Evolutionary conservation across 2,797 vertebrate genomes (phyloP).

Genomic region (Toxotes lorentzi): DNA sequence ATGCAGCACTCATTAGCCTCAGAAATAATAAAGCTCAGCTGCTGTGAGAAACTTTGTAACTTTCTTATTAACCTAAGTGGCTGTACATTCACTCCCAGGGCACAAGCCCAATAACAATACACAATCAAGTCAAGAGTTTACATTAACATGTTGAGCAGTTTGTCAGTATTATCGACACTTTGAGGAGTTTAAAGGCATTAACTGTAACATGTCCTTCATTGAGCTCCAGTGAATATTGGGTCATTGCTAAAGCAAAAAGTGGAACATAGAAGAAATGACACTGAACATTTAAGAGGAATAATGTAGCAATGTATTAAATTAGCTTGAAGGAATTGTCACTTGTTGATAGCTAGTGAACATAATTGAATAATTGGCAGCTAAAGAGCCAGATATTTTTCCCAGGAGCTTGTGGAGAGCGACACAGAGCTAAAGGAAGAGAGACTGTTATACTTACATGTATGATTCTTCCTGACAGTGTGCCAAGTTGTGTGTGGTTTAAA

Average conservation of each 20-base stretch:
- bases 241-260: background rate
- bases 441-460: no score
- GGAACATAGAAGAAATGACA: background rate
- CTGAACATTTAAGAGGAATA: background rate
- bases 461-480: background rate
- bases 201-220: background rate
- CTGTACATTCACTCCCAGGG: background rate
- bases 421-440: no score
- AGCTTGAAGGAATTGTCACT: background rate
- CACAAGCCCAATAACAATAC: background rate
- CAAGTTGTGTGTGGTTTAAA: background rate
- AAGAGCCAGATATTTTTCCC: no score
- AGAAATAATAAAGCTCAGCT: slow-evolving; percentile 24
- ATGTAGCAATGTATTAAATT: background rate
- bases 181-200: background rate
- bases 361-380: no score
- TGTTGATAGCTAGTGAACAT: no score
- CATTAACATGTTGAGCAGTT: background rate
- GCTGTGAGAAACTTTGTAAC: slow-evolving; percentile 31
- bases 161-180: background rate
- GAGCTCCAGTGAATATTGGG: background rate
- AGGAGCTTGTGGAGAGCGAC: no score
- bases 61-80: slow-evolving; percentile 21
- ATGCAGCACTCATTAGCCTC: slow-evolving; percentile 3
- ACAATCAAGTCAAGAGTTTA: background rate